Percentiles rank a stretch among this genome's conserved stretches.
These are phyloP conservation scores for Dasypolia templi DNA, from an alignment of 2,888 invertebrate genomes.

Conservation along the genomic window DNA sequence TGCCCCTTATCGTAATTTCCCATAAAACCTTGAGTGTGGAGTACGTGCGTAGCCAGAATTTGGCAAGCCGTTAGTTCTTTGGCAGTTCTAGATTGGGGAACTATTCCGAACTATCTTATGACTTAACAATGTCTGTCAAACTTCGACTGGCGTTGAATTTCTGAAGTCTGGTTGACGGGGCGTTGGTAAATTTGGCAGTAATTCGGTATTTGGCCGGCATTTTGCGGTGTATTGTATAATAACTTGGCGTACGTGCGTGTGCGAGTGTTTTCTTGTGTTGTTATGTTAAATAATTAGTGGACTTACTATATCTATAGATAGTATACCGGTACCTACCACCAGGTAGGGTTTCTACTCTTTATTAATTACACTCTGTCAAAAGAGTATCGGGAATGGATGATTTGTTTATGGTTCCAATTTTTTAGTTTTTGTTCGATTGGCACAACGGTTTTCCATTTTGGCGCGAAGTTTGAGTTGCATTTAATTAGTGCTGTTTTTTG, in stretches of 20 bases:
- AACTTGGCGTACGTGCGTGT: conserved; percentile 34
- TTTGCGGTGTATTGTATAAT: conserved; percentile 49
- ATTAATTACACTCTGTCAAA: no score
- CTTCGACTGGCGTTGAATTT: conserved; percentile 39
- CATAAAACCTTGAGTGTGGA: conserved; percentile 58
- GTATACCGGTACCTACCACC: no score
- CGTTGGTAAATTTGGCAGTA: conserved; percentile 52
- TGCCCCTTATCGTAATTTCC: conserved; percentile 5
- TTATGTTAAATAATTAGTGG: background rate
- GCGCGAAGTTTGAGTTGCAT: no score
- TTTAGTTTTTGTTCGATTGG: no score
- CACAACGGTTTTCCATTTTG: no score
- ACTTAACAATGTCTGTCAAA: conserved; percentile 45
- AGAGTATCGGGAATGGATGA: no score
- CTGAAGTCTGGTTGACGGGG: conserved; percentile 36
- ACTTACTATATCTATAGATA: background rate
- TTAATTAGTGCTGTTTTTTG: no score
- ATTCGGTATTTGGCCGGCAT: conserved; percentile 44
- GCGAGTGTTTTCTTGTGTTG: background rate
- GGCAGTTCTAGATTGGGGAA: conserved; percentile 59
- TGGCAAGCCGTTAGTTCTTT: conserved; percentile 51
- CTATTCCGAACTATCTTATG: conserved; percentile 45
- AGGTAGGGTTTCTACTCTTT: no score
- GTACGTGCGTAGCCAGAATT: conserved; percentile 61
- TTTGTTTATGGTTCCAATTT: no score